Evolutionary conservation across 2,797 vertebrate species (phyloP).

Genomic region (Microchirus variegatus): DNA sequence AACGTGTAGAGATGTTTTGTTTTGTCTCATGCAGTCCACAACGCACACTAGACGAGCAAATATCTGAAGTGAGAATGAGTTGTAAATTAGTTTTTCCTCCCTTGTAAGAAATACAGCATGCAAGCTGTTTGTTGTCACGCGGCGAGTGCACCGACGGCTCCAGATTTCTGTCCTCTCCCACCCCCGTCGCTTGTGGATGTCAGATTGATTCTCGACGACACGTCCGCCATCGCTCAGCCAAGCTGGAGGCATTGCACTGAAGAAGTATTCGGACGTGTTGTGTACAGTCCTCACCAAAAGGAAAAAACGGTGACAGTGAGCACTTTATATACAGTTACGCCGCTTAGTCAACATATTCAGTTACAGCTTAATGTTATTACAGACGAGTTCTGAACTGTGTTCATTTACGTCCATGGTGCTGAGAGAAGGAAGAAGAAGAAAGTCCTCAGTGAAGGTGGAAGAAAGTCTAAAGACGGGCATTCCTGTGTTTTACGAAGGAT

Average conservation of each 20-base stretch:
- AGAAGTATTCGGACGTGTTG: slow-evolving; percentile 70
- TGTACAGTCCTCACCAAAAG: slow-evolving; percentile 71
- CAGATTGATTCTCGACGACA: slow-evolving; percentile 77
- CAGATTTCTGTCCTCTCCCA: slow-evolving; percentile 47
- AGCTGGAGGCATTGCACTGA: slow-evolving; percentile 90
- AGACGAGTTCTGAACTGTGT: slow-evolving; percentile 55
- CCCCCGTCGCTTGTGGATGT: slow-evolving; percentile 56
- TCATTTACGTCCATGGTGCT: slow-evolving; percentile 69
- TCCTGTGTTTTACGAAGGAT: slow-evolving; percentile 76
- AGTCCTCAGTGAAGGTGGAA: slow-evolving; percentile 32
- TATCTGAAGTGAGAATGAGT: slow-evolving; percentile 17
- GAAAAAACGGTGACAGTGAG: slow-evolving; percentile 73
- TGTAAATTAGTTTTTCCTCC: slow-evolving; percentile 24
- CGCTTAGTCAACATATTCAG: slow-evolving; percentile 68
- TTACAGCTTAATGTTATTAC: slow-evolving; percentile 50
- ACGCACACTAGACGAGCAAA: slow-evolving; percentile 37
- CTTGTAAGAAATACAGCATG: slow-evolving; percentile 31
- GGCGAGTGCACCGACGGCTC: slow-evolving; percentile 36
- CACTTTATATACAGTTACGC: slow-evolving; percentile 89
- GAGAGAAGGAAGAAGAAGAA: slow-evolving; percentile 34
- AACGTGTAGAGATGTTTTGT: slow-evolving; percentile 85
- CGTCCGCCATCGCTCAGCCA: slow-evolving; percentile 79
- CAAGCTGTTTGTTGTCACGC: slow-evolving; percentile 46
- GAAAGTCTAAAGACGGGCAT: slow-evolving; percentile 65
- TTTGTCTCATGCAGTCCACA: slow-evolving; percentile 36